A percentile compares a stretch with the other conserved stretches of the same genome.
Conservation (phyloP, 2,797 vertebrate species). For the Lemur catta region DNA sequence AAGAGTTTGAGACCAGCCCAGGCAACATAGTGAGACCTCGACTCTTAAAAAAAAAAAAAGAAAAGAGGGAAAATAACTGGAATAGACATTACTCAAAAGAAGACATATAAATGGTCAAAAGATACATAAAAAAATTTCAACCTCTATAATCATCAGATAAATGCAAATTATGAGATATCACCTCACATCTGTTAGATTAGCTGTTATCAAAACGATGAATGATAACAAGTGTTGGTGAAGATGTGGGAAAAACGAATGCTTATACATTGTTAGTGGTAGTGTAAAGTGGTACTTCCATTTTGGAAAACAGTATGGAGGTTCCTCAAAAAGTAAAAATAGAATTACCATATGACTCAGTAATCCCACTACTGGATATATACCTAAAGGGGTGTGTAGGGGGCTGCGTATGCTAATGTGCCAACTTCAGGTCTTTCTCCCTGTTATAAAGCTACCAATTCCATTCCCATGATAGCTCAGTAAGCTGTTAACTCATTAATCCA, state of each 20-base stretch:
- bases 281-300: no score
- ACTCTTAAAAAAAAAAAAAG: neutral
- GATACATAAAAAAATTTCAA: neutral
- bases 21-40: neutral
- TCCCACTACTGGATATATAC: no score
- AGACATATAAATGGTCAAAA: neutral
- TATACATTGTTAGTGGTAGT: no score
- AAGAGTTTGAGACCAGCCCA: neutral
- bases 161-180: neutral
- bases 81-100: neutral
- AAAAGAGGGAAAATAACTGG: neutral
- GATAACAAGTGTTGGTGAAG: no score
- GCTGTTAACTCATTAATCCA: neutral
- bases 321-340: no score
- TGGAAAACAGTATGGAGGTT: no score
- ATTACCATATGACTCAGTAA: no score
- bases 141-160: neutral
- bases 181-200: neutral
- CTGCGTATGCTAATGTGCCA: neutral
- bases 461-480: neutral
- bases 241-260: no score
- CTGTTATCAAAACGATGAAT: no score
- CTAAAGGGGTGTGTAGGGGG: neutral
- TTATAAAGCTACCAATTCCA: neutral
- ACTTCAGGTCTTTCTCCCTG: neutral